phyloP scores from a whole-genome alignment of 1,140 invertebrate species.

The Mamestra configurata region DNA sequence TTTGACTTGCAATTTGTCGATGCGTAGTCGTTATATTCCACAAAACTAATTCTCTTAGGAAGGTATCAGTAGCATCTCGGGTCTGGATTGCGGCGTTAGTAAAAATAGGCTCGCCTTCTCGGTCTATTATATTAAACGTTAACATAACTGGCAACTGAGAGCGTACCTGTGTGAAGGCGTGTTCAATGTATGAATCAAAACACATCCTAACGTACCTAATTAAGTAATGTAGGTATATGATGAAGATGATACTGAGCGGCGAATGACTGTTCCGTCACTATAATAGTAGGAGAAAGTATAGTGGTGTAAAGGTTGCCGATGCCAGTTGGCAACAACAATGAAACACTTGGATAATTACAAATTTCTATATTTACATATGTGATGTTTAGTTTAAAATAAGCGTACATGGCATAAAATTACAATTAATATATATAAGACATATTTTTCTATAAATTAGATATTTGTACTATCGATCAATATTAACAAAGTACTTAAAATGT shows the following conservation, averaged over 20 bases:
- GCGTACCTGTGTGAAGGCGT: too few relatives aligned
- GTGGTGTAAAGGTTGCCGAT: neutral
- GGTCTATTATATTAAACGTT: too few relatives aligned
- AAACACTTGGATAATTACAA: constrained; percentile 80
- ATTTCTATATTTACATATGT: constrained; percentile 87
- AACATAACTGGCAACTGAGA: too few relatives aligned
- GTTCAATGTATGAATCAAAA: too few relatives aligned
- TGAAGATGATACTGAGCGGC: neutral
- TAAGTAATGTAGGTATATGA: too few relatives aligned
- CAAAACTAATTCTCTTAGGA: too few relatives aligned
- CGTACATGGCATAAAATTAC: constrained; percentile 88
- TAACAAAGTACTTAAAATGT: constrained; percentile 84
- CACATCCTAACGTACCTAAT: too few relatives aligned
- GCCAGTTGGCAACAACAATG: constrained; percentile 57
- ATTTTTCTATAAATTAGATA: constrained; percentile 87
- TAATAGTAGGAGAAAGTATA: constrained; percentile 21
- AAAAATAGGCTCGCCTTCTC: too few relatives aligned
- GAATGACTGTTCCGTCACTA: neutral
- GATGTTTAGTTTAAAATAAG: constrained; percentile 88
- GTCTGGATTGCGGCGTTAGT: too few relatives aligned
- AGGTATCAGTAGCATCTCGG: too few relatives aligned
- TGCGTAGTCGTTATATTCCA: too few relatives aligned
- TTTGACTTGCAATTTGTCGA: too few relatives aligned
- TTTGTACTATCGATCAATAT: constrained; percentile 88
- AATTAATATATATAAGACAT: constrained; percentile 84